phyloP scores from a whole-genome alignment of 2,113 vertebrate species.

The Turdus rufiventris region DNA sequence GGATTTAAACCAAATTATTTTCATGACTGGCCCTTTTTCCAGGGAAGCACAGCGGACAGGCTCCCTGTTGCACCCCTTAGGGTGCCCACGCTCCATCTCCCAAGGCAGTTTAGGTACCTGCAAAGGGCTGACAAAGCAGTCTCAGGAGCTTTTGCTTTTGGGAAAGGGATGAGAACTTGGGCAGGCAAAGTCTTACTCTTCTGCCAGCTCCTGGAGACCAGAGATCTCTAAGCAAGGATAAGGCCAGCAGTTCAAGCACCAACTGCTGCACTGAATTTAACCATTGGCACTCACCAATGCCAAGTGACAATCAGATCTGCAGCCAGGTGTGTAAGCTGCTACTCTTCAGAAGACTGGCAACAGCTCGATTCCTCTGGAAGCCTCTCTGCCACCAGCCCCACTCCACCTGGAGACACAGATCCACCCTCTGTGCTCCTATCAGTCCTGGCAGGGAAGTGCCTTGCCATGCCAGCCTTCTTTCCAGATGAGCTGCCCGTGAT shows the following conservation, averaged over 20 bases:
- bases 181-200: not conserved
- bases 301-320: not conserved
- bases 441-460: not conserved
- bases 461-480: conserved; percentile 11
- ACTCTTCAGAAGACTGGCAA: conserved; percentile 8
- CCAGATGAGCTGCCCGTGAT: not conserved
- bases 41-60: not conserved
- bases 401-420: not conserved
- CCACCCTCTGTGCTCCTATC: not conserved
- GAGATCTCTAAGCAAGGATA: not conserved
- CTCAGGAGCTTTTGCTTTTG: not conserved
- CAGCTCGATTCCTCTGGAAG: not conserved
- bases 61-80: not conserved
- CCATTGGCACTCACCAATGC: not conserved
- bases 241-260: not conserved
- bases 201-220: not conserved
- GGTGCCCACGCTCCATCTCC: not conserved
- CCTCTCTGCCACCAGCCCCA: not conserved
- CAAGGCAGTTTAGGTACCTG: not conserved
- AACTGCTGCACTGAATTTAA: not conserved
- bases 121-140: not conserved
- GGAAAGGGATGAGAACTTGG: not conserved
- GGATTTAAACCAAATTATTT: not conserved
- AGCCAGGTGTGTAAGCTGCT: not conserved
- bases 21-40: not conserved